Evolutionary conservation across 2,888 invertebrate species (phyloP).

Genomic region (Trichogramma dendrolimi): DNA sequence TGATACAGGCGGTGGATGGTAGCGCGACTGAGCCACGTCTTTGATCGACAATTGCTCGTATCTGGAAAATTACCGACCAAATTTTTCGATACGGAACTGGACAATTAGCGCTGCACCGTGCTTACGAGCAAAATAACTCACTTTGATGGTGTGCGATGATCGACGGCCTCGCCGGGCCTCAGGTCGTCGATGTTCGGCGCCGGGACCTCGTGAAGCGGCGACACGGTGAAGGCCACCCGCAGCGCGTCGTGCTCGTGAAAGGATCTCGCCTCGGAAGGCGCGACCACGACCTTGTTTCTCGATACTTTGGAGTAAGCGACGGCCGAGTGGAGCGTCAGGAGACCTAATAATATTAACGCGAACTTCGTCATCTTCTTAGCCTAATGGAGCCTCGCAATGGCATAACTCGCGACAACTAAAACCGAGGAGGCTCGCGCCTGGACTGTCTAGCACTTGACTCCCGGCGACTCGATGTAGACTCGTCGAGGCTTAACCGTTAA

Average conservation of each 20-base stretch:
- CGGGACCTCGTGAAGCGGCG: constrained; percentile 39
- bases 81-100: no score
- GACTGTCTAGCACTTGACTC: no score
- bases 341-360: background rate
- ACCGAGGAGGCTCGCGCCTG: no score
- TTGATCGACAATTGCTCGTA: constrained; percentile 12
- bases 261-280: constrained; percentile 13
- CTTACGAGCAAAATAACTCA: constrained; percentile 21
- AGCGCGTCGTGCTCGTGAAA: constrained; percentile 32
- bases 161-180: constrained; percentile 42
- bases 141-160: constrained; percentile 37
- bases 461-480: no score
- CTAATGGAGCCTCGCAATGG: background rate
- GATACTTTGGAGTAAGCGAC: constrained; percentile 10
- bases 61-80: no score
- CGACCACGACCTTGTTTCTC: background rate
- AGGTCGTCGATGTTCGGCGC: constrained; percentile 34
- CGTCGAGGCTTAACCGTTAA: no score
- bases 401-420: background rate
- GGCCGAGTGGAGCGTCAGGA: background rate
- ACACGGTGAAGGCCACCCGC: constrained; percentile 38
- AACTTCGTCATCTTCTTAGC: background rate
- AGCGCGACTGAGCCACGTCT: constrained; percentile 41
- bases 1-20: constrained; percentile 39
- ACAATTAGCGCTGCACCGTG: no score